Evolutionary conservation across 2,797 vertebrate species (phyloP), one percentile per base, ranked within the genome.

Genomic region (Dendrocincla tyrannina): DNA sequence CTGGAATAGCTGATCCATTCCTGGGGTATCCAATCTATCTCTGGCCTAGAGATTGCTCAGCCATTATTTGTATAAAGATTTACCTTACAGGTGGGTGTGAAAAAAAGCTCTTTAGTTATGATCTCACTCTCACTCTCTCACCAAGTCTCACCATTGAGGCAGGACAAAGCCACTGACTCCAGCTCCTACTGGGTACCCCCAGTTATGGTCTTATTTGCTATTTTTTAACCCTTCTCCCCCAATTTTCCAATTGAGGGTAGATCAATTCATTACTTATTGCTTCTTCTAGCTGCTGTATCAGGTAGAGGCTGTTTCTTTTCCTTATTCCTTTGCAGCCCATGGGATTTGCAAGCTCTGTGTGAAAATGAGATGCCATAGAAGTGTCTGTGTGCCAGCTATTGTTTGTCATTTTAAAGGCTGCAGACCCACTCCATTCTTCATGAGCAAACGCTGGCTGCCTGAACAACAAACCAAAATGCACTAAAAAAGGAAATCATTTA

Each of bases 401-500:
- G 96, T 95, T 90, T 92, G 49, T 89, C 81, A 69, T 95, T 92
- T 85, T 85, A 83, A 91, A 94, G 74, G 42, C 92, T 94, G 89
- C 68, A 92, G 91, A 66, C 72, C 72, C 82, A 85, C 28, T 7
- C 64, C 66, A 92, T 91, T 93, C 95, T 91, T 90, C 11, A 4
- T 55, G 59, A 95, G 77, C 10, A 2, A 95, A 76, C 47, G 76
- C 89, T 89, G 68, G 23, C 93, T 88, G 91, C 92, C 81, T 85
- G 78, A 91, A 93, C 84, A 87, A 95, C 68, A 89, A 94, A 94
- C 81, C 82, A 75, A 93, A 96, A 92, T 77, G n/a, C 95, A 64
- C 92, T 96, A 85, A 88, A 95, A 96, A 95, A 88, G 82, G 81
- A 96, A 96, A 91, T 77, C 22, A 77, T 82, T 92, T 95, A 77